phyloP scores from a whole-genome alignment of 2,113 vertebrate genomes.

The Ptilonorhynchus violaceus region DNA sequence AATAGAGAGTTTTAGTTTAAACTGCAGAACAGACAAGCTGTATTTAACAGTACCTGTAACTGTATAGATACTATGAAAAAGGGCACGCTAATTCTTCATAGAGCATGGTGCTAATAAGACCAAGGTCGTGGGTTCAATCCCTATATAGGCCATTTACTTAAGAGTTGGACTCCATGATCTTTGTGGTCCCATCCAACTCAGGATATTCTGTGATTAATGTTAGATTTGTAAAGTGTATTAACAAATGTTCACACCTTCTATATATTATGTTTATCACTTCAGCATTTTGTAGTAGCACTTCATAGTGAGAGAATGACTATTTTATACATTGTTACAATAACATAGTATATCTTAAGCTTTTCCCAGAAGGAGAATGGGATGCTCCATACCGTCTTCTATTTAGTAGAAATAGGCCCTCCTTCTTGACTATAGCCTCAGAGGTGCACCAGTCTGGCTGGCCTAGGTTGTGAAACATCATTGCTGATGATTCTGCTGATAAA shows the following conservation, averaged over 20 bases:
- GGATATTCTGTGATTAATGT: neutral
- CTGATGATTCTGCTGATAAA: neutral
- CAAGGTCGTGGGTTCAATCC: rapidly evolving
- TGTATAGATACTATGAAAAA: neutral
- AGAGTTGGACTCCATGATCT: neutral
- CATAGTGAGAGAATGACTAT: neutral
- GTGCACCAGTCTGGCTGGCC: neutral
- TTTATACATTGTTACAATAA: neutral
- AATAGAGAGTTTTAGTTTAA: neutral
- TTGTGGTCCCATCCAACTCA: neutral
- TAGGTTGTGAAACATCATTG: neutral
- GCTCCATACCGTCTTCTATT: neutral
- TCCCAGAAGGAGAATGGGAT: neutral
- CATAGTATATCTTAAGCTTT: neutral
- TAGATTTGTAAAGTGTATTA: neutral
- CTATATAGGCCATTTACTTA: neutral
- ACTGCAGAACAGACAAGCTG: neutral
- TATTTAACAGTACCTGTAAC: neutral
- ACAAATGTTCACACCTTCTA: neutral
- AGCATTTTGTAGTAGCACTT: neutral
- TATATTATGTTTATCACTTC: neutral
- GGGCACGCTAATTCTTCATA: neutral
- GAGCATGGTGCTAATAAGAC: neutral
- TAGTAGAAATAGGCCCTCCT: neutral
- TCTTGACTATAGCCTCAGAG: rapidly evolving